Evolutionary conservation across 2,797 vertebrate genomes (phyloP), one percentile per base, ranked within the genome.

Genomic region (Myotis planiceps): DNA sequence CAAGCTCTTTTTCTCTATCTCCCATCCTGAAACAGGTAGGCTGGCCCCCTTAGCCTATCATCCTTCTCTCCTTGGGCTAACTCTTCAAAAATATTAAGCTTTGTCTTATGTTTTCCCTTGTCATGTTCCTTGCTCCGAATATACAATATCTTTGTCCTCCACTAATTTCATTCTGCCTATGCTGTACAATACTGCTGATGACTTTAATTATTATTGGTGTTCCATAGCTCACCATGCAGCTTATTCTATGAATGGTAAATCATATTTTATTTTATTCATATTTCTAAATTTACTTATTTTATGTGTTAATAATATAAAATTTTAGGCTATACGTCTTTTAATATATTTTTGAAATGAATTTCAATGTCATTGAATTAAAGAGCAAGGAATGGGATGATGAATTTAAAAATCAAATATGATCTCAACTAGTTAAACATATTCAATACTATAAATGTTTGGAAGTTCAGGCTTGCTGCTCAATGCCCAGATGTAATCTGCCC

Each of bases 211-310:
- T 72, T 75, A 79, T 1, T 76, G 25, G 27, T 55, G 37, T n/a
- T 27, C 7, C 7, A 32, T 45, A 90, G 88, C n/a, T 88, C 45
- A 80, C 25, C 47, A 76, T 65, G 89, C 87, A 93, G n/a, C 9
- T 37, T 84, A 93, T 37, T 82, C 71, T 93, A 18, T 82, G 49
- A 82, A 68, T 49, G 15, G 2, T 18, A 27, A 93, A 83, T 90
- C 60, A 76, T 32, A 23, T n/a, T 94, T 87, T 76, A 84, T 75
- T 84, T 32, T 5, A 66, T 5, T 92, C 9, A 55, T 90, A 60
- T 76, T 79, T 95, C 53, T 69, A 90, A 45, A 89, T 76, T 94
- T 87, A 68, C 19, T 58, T 63, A 83, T 27, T 47, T 81, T 51
- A 18, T 1, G 19, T 76, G 10, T 51, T 60, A 88, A 5, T 72